Evolutionary conservation across 2,888 invertebrate species (phyloP).

Genomic region (Dynastes hyllus): DNA sequence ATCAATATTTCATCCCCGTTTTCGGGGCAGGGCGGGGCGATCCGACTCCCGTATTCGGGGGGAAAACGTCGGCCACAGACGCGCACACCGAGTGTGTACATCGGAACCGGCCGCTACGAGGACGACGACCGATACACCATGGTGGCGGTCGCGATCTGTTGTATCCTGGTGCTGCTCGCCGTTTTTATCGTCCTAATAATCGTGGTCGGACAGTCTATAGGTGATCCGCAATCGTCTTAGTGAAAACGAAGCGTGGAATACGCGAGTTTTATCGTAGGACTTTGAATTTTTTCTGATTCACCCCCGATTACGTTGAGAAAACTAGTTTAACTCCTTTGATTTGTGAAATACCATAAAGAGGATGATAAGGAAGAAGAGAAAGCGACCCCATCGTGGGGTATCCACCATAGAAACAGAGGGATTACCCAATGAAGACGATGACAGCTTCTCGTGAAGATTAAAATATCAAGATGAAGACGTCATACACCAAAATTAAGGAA

Average conservation of each 20-base stretch:
- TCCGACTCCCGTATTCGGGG: slow-evolving; percentile 51
- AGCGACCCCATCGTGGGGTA: background rate
- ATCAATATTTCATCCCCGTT: slow-evolving; percentile 69
- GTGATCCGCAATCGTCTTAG: slow-evolving; percentile 69
- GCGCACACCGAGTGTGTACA: background rate
- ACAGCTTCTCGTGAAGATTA: background rate
- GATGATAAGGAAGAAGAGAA: slow-evolving; percentile 10
- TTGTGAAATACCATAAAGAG: background rate
- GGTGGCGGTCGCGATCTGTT: slow-evolving; percentile 90
- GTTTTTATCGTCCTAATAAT: slow-evolving; percentile 89
- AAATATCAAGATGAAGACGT: slow-evolving; percentile 7
- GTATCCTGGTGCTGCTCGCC: slow-evolving; percentile 85
- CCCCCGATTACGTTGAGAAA: background rate
- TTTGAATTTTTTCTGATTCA: too few species aligned
- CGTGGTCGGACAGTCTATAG: slow-evolving; percentile 85
- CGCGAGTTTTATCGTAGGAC: background rate
- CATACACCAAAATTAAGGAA: background rate
- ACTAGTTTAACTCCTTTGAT: background rate
- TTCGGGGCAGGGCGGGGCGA: slow-evolving; percentile 69
- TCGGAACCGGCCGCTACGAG: slow-evolving; percentile 30
- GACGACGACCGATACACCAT: slow-evolving; percentile 69
- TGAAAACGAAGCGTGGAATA: slow-evolving; percentile 43
- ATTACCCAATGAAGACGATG: background rate
- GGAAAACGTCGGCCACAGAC: background rate
- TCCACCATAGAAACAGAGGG: background rate